Base-by-base conservation (phyloP, 2,113 vertebrate species). In the Pedionomus torquatus region DNA sequence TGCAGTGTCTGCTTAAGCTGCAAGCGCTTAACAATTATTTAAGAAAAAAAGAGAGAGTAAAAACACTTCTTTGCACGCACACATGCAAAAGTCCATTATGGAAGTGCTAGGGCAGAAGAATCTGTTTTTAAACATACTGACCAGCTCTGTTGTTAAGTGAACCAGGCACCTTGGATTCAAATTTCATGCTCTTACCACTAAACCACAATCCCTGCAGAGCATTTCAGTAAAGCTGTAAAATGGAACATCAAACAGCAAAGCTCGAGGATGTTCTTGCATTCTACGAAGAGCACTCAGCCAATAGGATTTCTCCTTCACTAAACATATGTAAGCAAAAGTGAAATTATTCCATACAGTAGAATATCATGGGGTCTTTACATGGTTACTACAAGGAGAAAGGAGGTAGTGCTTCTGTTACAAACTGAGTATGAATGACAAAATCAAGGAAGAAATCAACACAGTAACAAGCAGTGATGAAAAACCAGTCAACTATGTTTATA, bases 161-260 rank as follows among this genome's bases (percentile, higher is more conserved):
- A 86, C 63, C 92, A 96, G 90, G 92, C 91, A 95, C 93, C 90
- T 96, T 86, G 91, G 93, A 52, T 82, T 96, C 93, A 87, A 55
- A 94, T 97, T 95, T 94, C 96, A 94, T 90, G 51, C 83, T 96
- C 43, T 93, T 69, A 37, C 93, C 95, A 82, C 86, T 81, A 96
- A 96, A 97, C 92, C 93, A 93, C 93, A 96, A 86, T 83, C 96
- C 92, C 90, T 90, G 95, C 90, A 94, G 88, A 96, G 92, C 76
- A 90, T 94, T 96, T 96, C 94, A 97, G 83, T 87, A 94, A 78
- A 94, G 96, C 92, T 92, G 90, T 95, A 96, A 97, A 97, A 89
- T 11, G 13, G 28, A 95, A 95, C 93, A 96, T 97, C 93, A 95
- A 97, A 94, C 86, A 94, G 46, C 39, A 92, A 83, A 88, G 55